Evolutionary conservation across 2,113 vertebrate species (phyloP).

Genomic region (Megaceryle torquata): DNA sequence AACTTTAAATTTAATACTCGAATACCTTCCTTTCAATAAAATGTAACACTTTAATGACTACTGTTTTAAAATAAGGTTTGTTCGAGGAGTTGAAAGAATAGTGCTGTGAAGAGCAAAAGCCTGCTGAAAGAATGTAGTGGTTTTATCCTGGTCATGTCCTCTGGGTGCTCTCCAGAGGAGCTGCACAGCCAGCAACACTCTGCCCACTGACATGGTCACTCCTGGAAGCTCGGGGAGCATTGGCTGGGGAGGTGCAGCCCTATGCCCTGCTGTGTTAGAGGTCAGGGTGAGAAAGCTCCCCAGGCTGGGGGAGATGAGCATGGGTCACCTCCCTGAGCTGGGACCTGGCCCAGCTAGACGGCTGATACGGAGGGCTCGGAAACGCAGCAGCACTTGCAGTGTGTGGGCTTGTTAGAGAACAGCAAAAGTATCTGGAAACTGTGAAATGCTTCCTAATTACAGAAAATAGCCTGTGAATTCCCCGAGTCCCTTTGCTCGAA

Average conservation of each 20-base stretch:
- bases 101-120: background rate
- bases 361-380: background rate
- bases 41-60: background rate
- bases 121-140: background rate
- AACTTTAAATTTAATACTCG: background rate
- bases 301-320: background rate
- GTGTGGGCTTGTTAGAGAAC: too few species aligned
- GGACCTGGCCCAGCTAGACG: background rate
- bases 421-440: background rate
- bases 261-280: fast-evolving
- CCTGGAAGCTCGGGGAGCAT: background rate
- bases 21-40: background rate
- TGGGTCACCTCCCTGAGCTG: fast-evolving
- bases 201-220: fast-evolving
- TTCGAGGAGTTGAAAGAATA: background rate
- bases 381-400: fast-evolving
- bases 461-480: background rate
- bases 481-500: background rate
- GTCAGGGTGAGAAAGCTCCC: background rate
- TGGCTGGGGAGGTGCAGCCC: background rate
- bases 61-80: background rate
- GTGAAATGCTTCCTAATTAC: background rate
- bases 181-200: fast-evolving
- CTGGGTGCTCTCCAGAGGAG: background rate
- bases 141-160: background rate